Percentiles rank a stretch among this genome's conserved stretches.
phyloP scores from a whole-genome alignment of 2,888 invertebrate species.

The Pollenia angustigena region DNA sequence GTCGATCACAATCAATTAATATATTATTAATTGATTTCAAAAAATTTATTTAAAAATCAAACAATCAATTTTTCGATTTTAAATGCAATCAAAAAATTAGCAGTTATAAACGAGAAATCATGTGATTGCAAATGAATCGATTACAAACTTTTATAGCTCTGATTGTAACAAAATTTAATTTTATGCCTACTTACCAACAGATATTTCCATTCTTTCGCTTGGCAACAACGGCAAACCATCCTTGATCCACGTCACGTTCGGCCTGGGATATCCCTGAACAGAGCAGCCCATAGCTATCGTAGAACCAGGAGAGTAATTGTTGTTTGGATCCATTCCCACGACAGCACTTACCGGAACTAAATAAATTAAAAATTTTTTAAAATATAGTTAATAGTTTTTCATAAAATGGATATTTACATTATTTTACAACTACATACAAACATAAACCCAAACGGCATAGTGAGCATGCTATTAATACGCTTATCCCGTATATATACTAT shows the following conservation, averaged over 20 bases:
- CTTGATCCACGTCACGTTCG: slow-evolving; percentile 92
- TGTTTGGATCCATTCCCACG: slow-evolving; percentile 85
- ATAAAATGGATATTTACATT: neutral
- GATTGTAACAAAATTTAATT: neutral
- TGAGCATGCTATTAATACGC: slow-evolving; percentile 11
- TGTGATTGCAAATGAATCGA: too few relatives aligned
- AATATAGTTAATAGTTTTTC: neutral
- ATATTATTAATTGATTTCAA: neutral
- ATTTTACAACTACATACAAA: neutral
- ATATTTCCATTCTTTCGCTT: slow-evolving; percentile 87
- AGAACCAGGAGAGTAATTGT: slow-evolving; percentile 87
- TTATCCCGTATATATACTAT: slow-evolving; percentile 59
- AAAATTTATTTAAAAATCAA: neutral
- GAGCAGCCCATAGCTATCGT: slow-evolving; percentile 90
- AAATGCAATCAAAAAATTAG: neutral
- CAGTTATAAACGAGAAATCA: too few relatives aligned
- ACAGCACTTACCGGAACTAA: slow-evolving; percentile 84
- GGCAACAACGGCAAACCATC: slow-evolving; percentile 86
- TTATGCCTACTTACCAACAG: slow-evolving; percentile 85
- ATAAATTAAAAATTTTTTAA: neutral
- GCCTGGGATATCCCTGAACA: slow-evolving; percentile 91
- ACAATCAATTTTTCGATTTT: neutral
- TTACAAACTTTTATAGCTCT: too few relatives aligned
- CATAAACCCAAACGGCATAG: neutral
- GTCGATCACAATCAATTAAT: too few relatives aligned